Evolutionary conservation across 2,888 invertebrate species (phyloP).

Genomic region (Ennomos fuscantarius): DNA sequence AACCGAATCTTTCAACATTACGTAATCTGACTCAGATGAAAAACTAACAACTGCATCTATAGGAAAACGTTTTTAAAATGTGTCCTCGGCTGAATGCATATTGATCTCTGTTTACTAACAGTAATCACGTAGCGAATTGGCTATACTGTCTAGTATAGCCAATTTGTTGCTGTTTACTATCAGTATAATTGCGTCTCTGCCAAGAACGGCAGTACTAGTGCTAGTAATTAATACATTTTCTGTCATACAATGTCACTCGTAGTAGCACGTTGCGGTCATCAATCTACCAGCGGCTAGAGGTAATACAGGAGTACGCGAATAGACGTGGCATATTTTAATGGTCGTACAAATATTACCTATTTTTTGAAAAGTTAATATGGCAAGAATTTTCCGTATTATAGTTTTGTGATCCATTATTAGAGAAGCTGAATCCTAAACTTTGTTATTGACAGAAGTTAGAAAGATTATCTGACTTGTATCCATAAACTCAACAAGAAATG

Average conservation of each 20-base stretch:
- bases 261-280: constrained; percentile 29
- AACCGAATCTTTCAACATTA: background rate
- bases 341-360: constrained; percentile 20
- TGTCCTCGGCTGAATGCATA: too few relatives aligned
- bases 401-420: too few relatives aligned
- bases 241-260: constrained; percentile 6
- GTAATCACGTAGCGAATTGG: constrained; percentile 20
- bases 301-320: constrained; percentile 23
- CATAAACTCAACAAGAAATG: too few relatives aligned
- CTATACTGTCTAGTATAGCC: too few relatives aligned
- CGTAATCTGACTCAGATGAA: too few relatives aligned
- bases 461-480: background rate
- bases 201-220: constrained; percentile 20
- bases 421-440: too few relatives aligned
- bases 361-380: background rate
- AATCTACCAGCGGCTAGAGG: constrained; percentile 28
- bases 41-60: too few relatives aligned
- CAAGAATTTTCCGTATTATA: background rate
- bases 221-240: constrained; percentile 12
- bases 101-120: background rate
- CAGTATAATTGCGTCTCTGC: constrained; percentile 24
- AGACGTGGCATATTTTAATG: constrained; percentile 33
- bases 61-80: too few relatives aligned
- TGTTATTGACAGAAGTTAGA: background rate
- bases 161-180: constrained; percentile 24